These are phyloP conservation scores for Dysdera silvatica DNA, from an alignment of 1,140 invertebrate species.

Conservation along the genomic window DNA sequence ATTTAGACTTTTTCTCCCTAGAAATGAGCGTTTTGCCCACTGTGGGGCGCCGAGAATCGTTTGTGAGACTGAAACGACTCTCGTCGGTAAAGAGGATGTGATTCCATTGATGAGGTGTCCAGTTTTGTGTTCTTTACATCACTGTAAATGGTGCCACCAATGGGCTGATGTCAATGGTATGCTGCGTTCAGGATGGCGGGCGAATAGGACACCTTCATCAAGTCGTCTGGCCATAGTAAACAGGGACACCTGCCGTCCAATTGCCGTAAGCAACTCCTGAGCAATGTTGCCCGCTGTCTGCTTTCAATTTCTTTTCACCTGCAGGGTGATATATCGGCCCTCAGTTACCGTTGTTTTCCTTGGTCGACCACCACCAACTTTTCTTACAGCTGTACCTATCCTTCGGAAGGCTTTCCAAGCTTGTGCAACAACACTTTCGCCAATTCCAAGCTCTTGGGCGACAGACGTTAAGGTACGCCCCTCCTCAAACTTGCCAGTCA, in stretches of 20 bases:
- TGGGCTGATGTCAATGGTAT: background rate
- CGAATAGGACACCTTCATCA: background rate
- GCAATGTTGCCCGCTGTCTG: background rate
- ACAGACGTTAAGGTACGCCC: background rate
- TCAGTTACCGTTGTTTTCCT: background rate
- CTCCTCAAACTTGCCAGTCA: too few relatives aligned
- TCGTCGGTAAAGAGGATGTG: background rate
- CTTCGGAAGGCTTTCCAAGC: background rate
- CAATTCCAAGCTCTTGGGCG: background rate
- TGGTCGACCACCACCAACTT: background rate
- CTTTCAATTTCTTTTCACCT: background rate
- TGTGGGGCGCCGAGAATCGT: background rate
- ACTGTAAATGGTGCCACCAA: background rate
- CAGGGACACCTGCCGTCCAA: background rate
- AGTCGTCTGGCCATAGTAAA: background rate
- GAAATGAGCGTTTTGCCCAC: background rate
- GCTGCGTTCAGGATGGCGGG: slow-evolving; percentile 1
- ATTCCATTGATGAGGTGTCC: slow-evolving; percentile 5
- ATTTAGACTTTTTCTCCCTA: too few relatives aligned
- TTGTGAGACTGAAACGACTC: background rate
- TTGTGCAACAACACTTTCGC: background rate
- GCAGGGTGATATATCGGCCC: background rate
- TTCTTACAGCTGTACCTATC: background rate
- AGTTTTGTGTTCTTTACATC: background rate
- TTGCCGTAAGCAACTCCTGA: background rate